These are phyloP conservation scores for Arvicanthis niloticus DNA, from an alignment of 2,113 vertebrate genomes.

Conservation along the genomic window DNA sequence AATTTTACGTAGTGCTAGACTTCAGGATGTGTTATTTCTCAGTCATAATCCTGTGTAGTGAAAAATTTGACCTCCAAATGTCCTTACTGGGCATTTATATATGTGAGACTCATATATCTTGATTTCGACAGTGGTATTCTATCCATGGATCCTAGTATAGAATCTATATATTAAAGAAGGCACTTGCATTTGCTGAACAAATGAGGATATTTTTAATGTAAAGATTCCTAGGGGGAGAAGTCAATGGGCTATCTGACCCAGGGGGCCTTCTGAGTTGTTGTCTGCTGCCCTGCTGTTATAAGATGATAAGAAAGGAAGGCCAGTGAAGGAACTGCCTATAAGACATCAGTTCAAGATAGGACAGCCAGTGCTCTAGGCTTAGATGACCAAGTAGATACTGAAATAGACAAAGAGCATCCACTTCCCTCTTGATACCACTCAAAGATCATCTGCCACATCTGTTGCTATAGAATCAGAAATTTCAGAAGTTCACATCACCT, in stretches of 20 bases:
- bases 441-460: background rate
- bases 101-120: background rate
- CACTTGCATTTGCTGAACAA: background rate
- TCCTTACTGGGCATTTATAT: background rate
- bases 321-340: background rate
- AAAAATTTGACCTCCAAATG: background rate
- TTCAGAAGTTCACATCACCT: background rate
- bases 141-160: background rate
- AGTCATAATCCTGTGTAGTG: background rate
- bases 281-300: background rate
- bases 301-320: background rate
- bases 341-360: background rate
- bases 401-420: background rate
- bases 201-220: background rate
- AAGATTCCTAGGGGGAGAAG: background rate
- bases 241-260: background rate
- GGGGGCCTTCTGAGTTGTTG: background rate
- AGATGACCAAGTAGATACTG: background rate
- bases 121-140: background rate
- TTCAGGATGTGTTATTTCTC: background rate
- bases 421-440: background rate
- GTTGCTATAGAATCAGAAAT: background rate
- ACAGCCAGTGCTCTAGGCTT: background rate
- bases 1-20: background rate
- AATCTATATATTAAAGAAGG: background rate